phyloP scores from a whole-genome alignment of 1,140 invertebrate species.

The Eubasilissa regina region DNA sequence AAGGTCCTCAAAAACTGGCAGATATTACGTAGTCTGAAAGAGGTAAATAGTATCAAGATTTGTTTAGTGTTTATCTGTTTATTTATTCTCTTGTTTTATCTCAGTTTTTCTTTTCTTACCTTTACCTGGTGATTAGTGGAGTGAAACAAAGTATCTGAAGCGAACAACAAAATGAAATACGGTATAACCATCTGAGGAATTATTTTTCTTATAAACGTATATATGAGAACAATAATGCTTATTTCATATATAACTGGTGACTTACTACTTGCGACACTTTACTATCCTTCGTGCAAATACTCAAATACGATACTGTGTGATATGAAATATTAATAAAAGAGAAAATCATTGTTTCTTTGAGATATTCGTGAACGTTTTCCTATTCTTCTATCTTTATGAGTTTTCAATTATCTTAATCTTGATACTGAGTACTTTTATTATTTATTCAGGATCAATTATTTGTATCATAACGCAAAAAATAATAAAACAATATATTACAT shows the following conservation, averaged over 20 bases:
- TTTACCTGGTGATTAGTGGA: constrained; percentile 8
- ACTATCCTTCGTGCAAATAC: constrained; percentile 7
- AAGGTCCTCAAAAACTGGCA: constrained; percentile 26
- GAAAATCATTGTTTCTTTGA: not conserved
- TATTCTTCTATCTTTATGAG: too few species aligned
- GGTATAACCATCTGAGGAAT: constrained; percentile 2
- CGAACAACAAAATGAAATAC: not conserved
- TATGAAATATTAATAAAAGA: not conserved
- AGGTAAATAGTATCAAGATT: constrained; percentile 26
- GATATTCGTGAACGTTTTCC: too few species aligned
- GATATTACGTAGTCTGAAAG: not conserved
- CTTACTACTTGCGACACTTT: constrained; percentile 8
- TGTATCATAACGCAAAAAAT: too few species aligned
- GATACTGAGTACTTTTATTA: too few species aligned
- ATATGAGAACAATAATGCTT: constrained; percentile 14
- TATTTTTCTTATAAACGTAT: constrained; percentile 12
- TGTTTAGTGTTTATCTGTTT: constrained; percentile 23
- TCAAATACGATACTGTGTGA: too few species aligned
- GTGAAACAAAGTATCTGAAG: not conserved
- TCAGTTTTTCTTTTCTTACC: not conserved
- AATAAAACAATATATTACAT: too few species aligned
- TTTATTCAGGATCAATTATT: too few species aligned
- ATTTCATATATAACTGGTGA: constrained; percentile 26
- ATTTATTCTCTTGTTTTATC: constrained; percentile 4
- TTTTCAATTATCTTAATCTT: too few species aligned